Evolutionary conservation across 2,797 vertebrate genomes (phyloP).

Genomic region (Pangasius macronema): DNA sequence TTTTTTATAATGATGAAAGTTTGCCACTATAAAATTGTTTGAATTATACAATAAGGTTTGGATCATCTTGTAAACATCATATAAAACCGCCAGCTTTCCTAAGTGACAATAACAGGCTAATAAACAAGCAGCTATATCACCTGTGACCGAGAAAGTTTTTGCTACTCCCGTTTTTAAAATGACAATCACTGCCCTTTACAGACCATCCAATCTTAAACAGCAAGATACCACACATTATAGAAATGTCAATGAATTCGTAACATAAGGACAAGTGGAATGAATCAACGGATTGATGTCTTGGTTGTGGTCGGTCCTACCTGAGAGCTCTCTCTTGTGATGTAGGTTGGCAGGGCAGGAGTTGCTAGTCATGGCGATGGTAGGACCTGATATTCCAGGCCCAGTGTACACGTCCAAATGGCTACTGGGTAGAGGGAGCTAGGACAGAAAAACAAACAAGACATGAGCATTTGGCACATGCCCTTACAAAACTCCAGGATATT

Average conservation of each 20-base stretch:
- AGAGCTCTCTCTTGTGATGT: conserved; percentile 90
- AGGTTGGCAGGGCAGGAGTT: conserved; percentile 96
- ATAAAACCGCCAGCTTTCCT: neutral
- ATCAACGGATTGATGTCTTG: neutral
- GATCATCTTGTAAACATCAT: neutral
- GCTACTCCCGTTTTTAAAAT: neutral
- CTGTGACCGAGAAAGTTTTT: neutral
- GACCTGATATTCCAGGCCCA: conserved; percentile 87
- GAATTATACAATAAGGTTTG: neutral
- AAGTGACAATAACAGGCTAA: neutral
- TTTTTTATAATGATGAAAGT: neutral
- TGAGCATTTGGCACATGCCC: neutral
- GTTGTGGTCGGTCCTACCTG: conserved; percentile 74
- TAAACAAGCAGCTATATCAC: neutral
- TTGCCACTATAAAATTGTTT: neutral
- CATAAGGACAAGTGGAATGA: neutral
- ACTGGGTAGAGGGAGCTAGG: conserved; percentile 92
- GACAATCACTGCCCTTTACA: neutral
- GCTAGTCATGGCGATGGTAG: conserved; percentile 90
- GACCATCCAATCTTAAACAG: neutral
- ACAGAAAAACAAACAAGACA: conserved; percentile 26
- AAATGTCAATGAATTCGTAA: neutral
- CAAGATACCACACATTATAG: neutral
- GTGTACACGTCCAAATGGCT: conserved; percentile 95
- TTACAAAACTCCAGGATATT: neutral